These are phyloP conservation scores for Brachionus rubens DNA, from an alignment of 1,140 invertebrate genomes.

Conservation along the genomic window DNA sequence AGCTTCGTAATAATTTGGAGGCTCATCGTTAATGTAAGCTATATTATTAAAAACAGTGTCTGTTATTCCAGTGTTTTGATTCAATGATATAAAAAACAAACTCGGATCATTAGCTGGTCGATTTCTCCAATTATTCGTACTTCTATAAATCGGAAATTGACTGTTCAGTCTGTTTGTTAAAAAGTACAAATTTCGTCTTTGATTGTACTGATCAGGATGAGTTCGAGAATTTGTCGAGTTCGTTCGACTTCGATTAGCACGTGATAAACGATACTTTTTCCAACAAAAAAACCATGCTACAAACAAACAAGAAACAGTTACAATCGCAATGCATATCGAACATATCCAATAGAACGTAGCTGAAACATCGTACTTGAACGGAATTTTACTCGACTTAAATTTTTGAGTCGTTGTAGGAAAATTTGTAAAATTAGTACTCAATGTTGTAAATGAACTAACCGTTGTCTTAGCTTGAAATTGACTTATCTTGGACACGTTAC, in stretches of 20 bases:
- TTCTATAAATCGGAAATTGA: not conserved
- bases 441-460: not conserved
- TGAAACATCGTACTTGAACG: not conserved
- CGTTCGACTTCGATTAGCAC: not conserved
- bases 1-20: constrained; percentile 24
- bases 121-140: constrained; percentile 6
- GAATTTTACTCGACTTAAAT: constrained; percentile 21
- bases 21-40: constrained; percentile 19
- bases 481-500: not conserved
- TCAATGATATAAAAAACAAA: constrained; percentile 27
- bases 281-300: constrained; percentile 36
- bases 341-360: constrained; percentile 34
- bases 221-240: not conserved
- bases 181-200: constrained; percentile 27
- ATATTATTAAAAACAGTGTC: constrained; percentile 31
- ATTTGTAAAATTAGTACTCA: not conserved
- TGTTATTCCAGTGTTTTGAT: constrained; percentile 19
- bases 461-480: not conserved
- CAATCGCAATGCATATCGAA: constrained; percentile 9
- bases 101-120: not conserved
- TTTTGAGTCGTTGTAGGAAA: not conserved
- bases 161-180: constrained; percentile 16
- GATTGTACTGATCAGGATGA: constrained; percentile 2
- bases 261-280: not conserved
- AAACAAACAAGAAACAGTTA: constrained; percentile 22